Percentiles rank a stretch among this genome's conserved stretches.
Conservation (phyloP, 2,797 vertebrate species). For the Microhierax caerulescens region DNA sequence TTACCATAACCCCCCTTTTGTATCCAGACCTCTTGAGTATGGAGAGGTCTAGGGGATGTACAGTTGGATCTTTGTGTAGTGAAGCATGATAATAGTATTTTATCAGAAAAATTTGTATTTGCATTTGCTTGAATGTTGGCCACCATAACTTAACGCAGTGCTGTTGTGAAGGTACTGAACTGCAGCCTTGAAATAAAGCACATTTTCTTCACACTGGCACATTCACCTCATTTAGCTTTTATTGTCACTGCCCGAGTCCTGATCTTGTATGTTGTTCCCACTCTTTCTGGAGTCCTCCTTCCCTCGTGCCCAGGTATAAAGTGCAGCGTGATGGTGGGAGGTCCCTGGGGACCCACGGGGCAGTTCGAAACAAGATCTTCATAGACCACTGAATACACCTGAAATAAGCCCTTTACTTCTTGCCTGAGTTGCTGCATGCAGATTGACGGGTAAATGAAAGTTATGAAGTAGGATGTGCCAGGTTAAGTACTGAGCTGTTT, state of each 20-base stretch:
- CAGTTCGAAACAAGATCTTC: not conserved
- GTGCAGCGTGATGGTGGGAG: not conserved
- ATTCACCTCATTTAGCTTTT: not conserved
- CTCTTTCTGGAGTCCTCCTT: not conserved
- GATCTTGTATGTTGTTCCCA: not conserved
- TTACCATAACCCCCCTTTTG: not conserved
- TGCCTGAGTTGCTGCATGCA: not conserved
- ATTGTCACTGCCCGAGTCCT: not conserved
- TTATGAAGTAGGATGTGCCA: not conserved
- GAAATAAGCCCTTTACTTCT: not conserved
- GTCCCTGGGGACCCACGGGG: too few relatives aligned
- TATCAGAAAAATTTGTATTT: not conserved
- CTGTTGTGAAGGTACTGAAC: not conserved
- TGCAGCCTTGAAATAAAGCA: not conserved
- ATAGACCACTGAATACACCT: not conserved
- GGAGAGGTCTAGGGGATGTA: not conserved
- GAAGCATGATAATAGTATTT: not conserved
- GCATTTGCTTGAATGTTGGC: not conserved
- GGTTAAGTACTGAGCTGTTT: not conserved
- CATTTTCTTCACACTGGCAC: rapidly evolving
- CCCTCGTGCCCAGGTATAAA: not conserved
- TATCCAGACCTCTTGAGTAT: not conserved
- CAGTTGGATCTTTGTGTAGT: not conserved
- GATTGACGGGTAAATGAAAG: not conserved
- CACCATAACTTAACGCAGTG: not conserved